Base-by-base conservation (phyloP, 2,888 invertebrate species). In the Iphiclides podalirius region DNA sequence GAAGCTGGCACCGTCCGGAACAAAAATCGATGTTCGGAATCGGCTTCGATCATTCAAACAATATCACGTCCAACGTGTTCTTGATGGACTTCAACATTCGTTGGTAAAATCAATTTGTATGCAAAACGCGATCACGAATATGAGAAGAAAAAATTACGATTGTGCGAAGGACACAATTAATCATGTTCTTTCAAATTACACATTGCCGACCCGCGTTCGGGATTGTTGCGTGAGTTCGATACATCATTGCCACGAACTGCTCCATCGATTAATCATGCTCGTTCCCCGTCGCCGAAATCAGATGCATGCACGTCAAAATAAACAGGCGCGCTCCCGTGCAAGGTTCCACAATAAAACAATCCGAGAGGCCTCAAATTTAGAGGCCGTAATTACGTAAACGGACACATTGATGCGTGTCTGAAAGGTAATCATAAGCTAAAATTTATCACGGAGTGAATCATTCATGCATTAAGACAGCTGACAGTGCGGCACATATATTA, bases 351-450 rank as follows among this genome's bases (percentile, higher is more conserved):
- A 71, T 76, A 74, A 75, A 78, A 75, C 67, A 53, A 65, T 70
- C 71, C 72, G 72, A 81, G 79, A 79, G 74, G 70, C 78, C 74
- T 75, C 71, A 70, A 73, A 76, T 72, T 73, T 72, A 75, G 72
- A 76, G 70, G 64, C 69, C 66, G 76, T 83, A 84, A 86, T 86
- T 84, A 85, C 82, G 79, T 79, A 83, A 83, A 84, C 83, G 80
- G 84, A 85, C 85, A 79, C 75, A 83, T 84, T 83, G 87, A 86
- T 83, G 75, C 74, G 75, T 68, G 81, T 79, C 80, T 85, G 85
- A 86, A 85, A 87, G 86, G 85, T 87, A 87, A 88, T 88, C 87
- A 88, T 85, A 85, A 87, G 85, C 86, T 85, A 77, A 79, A 86
- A 87, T 88, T 88, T 87, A 88, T 88, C 86, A 84, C 77, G 75